Conservation (phyloP, 2,888 invertebrate species). For the Amorpha juglandis region DNA sequence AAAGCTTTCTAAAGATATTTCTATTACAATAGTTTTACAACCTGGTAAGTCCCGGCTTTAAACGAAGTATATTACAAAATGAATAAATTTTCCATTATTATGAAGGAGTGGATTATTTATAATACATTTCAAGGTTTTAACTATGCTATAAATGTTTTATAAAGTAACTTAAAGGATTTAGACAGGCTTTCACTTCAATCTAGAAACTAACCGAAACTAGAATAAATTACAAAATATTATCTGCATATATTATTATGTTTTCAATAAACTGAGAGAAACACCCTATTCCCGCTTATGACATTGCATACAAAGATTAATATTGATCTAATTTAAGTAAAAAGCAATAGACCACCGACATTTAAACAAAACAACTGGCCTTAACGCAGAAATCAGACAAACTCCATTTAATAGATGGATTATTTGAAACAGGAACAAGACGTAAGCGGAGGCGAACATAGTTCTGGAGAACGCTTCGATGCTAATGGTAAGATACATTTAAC, state of each 20-base stretch:
- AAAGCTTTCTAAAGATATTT: not conserved
- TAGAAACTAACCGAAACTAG: not conserved
- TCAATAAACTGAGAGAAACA: no score
- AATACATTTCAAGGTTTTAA: not conserved
- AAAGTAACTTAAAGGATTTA: not conserved
- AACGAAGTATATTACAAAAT: not conserved
- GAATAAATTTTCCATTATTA: no score
- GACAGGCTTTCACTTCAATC: not conserved
- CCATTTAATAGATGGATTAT: slow-evolving; percentile 6
- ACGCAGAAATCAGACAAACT: not conserved
- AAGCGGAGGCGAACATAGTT: slow-evolving; percentile 54
- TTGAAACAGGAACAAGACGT: slow-evolving; percentile 66
- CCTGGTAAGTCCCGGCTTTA: not conserved
- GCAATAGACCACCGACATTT: no score
- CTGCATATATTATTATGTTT: no score
- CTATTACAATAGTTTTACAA: not conserved
- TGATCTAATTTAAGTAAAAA: no score
- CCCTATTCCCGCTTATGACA: no score
- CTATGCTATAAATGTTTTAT: not conserved
- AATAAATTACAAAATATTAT: not conserved
- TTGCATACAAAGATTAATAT: no score
- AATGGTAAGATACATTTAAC: slow-evolving; percentile 57
- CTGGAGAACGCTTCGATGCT: slow-evolving; percentile 60
- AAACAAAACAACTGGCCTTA: no score
- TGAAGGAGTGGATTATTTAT: no score